Conservation (phyloP, 2,888 invertebrate genomes). For the Amiota mariae region DNA sequence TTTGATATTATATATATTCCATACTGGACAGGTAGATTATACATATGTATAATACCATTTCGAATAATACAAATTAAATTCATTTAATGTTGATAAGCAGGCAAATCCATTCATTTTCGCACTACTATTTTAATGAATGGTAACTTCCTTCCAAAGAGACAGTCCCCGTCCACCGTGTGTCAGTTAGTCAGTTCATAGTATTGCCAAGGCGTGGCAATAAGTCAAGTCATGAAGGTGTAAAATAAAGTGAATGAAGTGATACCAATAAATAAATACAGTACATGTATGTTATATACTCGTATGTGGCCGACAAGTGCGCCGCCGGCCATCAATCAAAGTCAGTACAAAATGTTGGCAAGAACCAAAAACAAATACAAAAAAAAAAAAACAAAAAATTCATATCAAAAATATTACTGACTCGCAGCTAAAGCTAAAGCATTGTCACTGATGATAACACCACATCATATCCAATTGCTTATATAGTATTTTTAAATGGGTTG, state of each 20-base stretch:
- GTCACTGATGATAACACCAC: too few species aligned
- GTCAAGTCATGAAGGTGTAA: too few species aligned
- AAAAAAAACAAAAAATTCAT: too few species aligned
- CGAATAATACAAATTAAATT: slow-evolving; percentile 56
- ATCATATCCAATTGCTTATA: too few species aligned
- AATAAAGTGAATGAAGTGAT: neutral
- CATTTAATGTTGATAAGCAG: slow-evolving; percentile 40
- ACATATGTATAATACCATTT: too few species aligned
- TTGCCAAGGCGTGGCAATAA: too few species aligned
- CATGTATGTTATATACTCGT: too few species aligned
- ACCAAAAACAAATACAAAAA: neutral
- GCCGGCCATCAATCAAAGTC: slow-evolving; percentile 28
- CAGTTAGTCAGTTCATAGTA: neutral
- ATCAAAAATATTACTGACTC: neutral
- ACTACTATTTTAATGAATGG: neutral
- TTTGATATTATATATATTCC: too few species aligned
- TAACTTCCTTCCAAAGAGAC: neutral
- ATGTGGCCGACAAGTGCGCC: slow-evolving; percentile 16
- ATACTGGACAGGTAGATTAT: too few species aligned
- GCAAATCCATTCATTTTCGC: neutral
- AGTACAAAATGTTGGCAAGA: slow-evolving; percentile 15
- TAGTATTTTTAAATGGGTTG: too few species aligned
- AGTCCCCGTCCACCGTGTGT: neutral
- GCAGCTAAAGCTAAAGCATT: too few species aligned
- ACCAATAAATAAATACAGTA: neutral